phyloP scores from a whole-genome alignment of 2,113 vertebrate genomes.

The Propithecus coquereli region DNA sequence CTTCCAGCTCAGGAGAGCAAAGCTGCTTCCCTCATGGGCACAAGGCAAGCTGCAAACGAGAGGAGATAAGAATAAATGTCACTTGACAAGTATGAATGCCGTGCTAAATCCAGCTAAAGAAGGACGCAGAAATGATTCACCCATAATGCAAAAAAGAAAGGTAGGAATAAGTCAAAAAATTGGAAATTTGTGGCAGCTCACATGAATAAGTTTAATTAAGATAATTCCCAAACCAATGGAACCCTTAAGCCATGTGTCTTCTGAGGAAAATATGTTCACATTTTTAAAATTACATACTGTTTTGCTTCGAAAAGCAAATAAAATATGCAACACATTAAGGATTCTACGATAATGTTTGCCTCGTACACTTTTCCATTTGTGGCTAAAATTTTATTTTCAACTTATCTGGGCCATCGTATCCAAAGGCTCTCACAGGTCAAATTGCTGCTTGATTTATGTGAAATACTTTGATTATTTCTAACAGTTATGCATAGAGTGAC shows the following conservation, averaged over 20 bases:
- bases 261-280: constrained; percentile 11
- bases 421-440: not conserved
- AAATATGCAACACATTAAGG: constrained; percentile 48
- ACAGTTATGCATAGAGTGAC: too few relatives aligned
- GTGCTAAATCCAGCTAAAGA: not conserved
- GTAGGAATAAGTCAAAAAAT: not conserved
- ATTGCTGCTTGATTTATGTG: not conserved
- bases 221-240: constrained; percentile 28
- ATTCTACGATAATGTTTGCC: not conserved
- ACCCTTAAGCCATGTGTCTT: constrained; percentile 52
- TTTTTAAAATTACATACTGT: constrained; percentile 32
- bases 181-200: not conserved
- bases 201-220: constrained; percentile 66
- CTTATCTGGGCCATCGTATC: too few relatives aligned
- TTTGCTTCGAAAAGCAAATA: constrained; percentile 60
- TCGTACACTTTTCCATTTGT: too few relatives aligned
- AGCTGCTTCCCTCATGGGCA: not conserved
- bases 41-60: not conserved
- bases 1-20: not conserved
- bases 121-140: not conserved
- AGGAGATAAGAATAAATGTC: too few relatives aligned
- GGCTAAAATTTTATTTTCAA: not conserved
- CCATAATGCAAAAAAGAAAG: not conserved
- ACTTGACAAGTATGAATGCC: accelerated
- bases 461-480: not conserved